phyloP scores from a whole-genome alignment of 64 coral and sea anemone species.

The Stylophora pistillata region DNA sequence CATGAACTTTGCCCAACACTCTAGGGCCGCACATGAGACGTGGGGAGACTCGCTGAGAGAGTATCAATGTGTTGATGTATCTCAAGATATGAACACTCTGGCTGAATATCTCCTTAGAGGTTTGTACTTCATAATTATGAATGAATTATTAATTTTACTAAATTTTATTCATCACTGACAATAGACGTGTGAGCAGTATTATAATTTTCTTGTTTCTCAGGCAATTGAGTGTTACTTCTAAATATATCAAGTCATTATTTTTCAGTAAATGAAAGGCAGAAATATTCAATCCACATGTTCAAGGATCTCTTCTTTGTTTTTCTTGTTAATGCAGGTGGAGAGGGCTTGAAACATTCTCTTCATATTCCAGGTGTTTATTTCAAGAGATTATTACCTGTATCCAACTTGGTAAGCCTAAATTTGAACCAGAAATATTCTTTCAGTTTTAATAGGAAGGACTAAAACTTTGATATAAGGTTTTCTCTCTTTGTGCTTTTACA shows the following conservation, averaged over 20 bases:
- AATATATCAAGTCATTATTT: no score
- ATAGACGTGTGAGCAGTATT: no score
- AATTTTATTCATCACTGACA: no score
- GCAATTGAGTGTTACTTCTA: no score
- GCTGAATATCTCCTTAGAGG: conserved; percentile 89
- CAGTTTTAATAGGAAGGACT: no score
- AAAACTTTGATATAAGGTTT: no score
- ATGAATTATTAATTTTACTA: no score
- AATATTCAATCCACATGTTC: no score
- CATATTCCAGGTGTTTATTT: conserved; percentile 94
- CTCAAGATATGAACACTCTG: conserved; percentile 78
- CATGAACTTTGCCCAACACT: conserved; percentile 2
- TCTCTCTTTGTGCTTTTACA: no score
- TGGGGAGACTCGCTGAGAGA: conserved; percentile 79
- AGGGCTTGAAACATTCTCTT: conserved; percentile 58
- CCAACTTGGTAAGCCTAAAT: conserved; percentile 73
- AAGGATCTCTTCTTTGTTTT: neutral
- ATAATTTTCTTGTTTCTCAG: no score
- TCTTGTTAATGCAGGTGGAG: conserved; percentile 55
- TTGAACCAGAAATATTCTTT: neutral
- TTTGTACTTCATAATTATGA: neutral
- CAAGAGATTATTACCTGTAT: conserved; percentile 91
- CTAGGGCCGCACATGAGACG: conserved; percentile 90
- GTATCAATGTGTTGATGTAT: conserved; percentile 97
- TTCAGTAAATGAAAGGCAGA: no score